Percentiles rank a stretch among this genome's conserved stretches.
Evolutionary conservation across 2,888 invertebrate genomes (phyloP).

Genomic region (Podotricha telesiphe): DNA sequence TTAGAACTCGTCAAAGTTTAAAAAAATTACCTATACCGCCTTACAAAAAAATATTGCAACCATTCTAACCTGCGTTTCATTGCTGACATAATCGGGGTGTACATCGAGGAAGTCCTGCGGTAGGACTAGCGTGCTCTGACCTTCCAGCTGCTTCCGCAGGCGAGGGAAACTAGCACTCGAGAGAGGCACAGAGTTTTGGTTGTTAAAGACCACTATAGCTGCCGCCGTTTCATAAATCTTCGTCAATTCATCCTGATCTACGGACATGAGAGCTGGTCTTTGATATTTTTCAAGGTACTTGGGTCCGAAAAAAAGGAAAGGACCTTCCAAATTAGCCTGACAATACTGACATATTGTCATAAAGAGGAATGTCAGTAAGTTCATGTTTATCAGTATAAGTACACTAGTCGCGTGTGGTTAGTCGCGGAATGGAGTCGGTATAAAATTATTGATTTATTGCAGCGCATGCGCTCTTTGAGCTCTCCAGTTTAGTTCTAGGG

Average conservation of each 20-base stretch:
- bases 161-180: conserved; percentile 82
- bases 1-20: too few species aligned
- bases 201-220: conserved; percentile 84
- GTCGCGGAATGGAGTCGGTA: neutral
- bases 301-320: conserved; percentile 85
- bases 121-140: conserved; percentile 76
- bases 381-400: conserved; percentile 16
- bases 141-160: conserved; percentile 81
- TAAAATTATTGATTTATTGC: conserved; percentile 39
- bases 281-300: conserved; percentile 74
- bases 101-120: conserved; percentile 83
- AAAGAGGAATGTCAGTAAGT: conserved; percentile 30
- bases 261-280: conserved; percentile 77
- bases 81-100: conserved; percentile 84
- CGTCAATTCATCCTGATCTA: conserved; percentile 82
- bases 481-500: neutral
- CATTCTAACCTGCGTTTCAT: conserved; percentile 81
- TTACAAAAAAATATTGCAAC: neutral
- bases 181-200: conserved; percentile 82
- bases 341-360: conserved; percentile 37
- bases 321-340: conserved; percentile 81
- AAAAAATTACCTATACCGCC: neutral
- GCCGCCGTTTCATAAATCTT: conserved; percentile 83
- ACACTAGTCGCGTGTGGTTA: neutral
- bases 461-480: conserved; percentile 44